A percentile compares a stretch with the other conserved stretches of the same genome.
Evolutionary conservation across 1,140 invertebrate genomes (phyloP).

Genomic region (Adelges cooleyi): DNA sequence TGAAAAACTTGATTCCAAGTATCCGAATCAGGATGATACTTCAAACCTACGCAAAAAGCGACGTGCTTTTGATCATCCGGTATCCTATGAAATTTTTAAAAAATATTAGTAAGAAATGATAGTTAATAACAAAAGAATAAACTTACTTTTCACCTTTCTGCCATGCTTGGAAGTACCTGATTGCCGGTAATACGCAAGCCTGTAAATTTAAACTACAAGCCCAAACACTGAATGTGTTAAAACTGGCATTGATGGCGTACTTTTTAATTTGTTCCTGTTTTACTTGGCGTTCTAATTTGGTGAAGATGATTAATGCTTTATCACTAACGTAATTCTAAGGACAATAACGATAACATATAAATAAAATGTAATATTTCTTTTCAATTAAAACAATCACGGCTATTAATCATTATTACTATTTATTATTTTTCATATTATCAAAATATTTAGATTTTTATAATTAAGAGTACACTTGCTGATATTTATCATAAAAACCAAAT

Average conservation of each 20-base stretch:
- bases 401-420: neutral
- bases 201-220: neutral
- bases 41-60: neutral
- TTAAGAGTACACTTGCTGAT: too few species aligned
- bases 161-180: neutral
- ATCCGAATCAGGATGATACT: neutral
- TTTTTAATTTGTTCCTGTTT: neutral
- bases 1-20: neutral
- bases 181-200: neutral
- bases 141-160: slow-evolving; percentile 5
- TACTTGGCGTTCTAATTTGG: neutral
- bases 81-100: neutral
- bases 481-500: too few species aligned
- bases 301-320: neutral
- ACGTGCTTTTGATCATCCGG: neutral
- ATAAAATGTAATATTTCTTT: too few species aligned
- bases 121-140: neutral
- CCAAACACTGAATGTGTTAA: neutral
- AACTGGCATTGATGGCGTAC: neutral
- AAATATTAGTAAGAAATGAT: neutral
- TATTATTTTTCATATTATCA: neutral
- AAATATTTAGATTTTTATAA: neutral
- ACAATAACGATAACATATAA: neutral
- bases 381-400: neutral
- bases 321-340: neutral